A percentile compares a stretch with the other conserved stretches of the same genome.
These are phyloP conservation scores for Otolemur crassicaudatus DNA, from an alignment of 2,797 vertebrate genomes.

Conservation along the genomic window DNA sequence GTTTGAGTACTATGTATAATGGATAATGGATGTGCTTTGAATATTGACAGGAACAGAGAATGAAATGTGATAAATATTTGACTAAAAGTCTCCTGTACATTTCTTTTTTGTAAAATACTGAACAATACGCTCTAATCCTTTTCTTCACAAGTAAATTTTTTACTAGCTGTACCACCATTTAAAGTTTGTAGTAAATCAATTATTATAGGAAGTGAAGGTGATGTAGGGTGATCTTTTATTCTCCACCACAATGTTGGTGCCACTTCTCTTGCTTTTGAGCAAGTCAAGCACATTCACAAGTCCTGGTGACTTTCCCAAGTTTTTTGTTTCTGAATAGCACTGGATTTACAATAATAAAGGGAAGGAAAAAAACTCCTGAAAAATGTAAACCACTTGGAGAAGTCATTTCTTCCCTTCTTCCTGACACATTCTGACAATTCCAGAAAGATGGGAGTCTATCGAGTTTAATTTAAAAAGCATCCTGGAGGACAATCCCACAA, in stretches of 20 bases:
- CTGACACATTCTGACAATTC: neutral
- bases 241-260: neutral
- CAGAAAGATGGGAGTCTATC: neutral
- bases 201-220: neutral
- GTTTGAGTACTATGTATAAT: constrained; percentile 13
- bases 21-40: constrained; percentile 43
- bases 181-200: neutral
- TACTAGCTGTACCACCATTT: neutral
- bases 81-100: neutral
- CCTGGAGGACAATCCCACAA: neutral
- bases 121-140: neutral
- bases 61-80: constrained; percentile 24
- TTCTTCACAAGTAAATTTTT: constrained; percentile 31
- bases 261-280: neutral
- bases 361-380: neutral
- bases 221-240: neutral
- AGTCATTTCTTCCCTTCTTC: neutral
- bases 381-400: neutral
- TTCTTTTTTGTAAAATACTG: neutral
- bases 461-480: constrained; percentile 3
- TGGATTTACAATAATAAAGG: neutral
- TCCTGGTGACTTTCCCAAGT: neutral
- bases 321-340: constrained; percentile 9
- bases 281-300: neutral
- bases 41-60: constrained; percentile 41